Evolutionary conservation across 2,888 invertebrate species (phyloP).

Genomic region (Callinectes sapidus): DNA sequence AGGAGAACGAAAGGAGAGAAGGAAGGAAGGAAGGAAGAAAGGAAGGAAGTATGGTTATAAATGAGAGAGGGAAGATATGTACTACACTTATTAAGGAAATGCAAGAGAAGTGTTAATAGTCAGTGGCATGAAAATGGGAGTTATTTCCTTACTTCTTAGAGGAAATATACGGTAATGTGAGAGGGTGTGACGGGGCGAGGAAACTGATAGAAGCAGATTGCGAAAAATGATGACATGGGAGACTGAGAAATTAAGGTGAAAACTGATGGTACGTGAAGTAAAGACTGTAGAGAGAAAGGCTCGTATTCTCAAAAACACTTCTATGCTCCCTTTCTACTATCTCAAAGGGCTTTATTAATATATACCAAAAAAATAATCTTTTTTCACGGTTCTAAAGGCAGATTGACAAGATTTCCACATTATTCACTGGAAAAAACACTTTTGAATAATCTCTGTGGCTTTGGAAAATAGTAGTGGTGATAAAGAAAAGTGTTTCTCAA

Average conservation of each 20-base stretch:
- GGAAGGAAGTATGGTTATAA: not conserved
- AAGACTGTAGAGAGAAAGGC: not conserved
- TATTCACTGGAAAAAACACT: no score
- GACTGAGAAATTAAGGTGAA: not conserved
- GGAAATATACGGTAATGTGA: not conserved
- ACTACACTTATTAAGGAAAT: constrained; percentile 13
- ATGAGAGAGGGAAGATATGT: not conserved
- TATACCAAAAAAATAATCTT: no score
- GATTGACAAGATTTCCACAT: no score
- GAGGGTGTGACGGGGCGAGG: not conserved
- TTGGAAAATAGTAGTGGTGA: no score
- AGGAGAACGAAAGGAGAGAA: not conserved
- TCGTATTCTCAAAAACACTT: no score
- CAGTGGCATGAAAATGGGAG: not conserved
- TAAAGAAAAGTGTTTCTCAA: no score
- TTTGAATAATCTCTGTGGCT: no score
- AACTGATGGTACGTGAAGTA: not conserved
- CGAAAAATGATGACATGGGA: not conserved
- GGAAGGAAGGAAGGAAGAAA: not conserved
- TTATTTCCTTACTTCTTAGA: constrained; percentile 14
- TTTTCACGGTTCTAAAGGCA: no score
- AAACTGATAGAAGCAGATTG: not conserved
- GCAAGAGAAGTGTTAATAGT: constrained; percentile 21
- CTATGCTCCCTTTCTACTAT: no score
- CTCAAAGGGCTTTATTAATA: no score